Percentiles rank a stretch among this genome's conserved stretches.
phyloP scores from a whole-genome alignment of 2,113 vertebrate species.

The Galeopterus variegatus region DNA sequence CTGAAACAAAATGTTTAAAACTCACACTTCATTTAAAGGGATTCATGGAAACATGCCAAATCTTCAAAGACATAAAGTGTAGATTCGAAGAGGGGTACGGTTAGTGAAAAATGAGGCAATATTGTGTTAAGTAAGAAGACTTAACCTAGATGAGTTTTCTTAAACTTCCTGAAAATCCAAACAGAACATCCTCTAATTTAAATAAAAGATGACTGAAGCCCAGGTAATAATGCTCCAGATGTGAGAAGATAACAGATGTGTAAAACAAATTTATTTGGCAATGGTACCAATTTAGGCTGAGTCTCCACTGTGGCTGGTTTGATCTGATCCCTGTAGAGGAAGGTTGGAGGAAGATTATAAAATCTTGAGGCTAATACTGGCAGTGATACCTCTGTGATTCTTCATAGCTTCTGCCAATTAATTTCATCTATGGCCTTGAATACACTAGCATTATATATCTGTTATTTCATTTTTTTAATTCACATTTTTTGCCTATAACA shows the following conservation, averaged over 20 bases:
- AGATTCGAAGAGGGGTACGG: neutral
- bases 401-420: neutral
- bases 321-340: neutral
- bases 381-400: neutral
- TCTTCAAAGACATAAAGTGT: conserved; percentile 35
- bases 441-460: neutral
- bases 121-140: neutral
- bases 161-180: neutral
- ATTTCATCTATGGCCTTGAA: neutral
- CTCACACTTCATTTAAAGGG: conserved; percentile 55
- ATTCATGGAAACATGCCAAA: neutral
- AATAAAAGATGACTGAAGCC: neutral
- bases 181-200: neutral
- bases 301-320: neutral
- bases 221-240: neutral
- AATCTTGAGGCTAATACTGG: neutral
- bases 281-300: neutral
- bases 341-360: neutral
- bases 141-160: neutral
- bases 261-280: neutral
- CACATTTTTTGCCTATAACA: conserved; percentile 30
- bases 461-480: conserved; percentile 43
- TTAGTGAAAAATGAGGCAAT: neutral
- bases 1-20: conserved; percentile 74
- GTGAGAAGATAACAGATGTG: neutral